These are phyloP conservation scores for Drosophila macrospina DNA, from an alignment of 2,888 invertebrate genomes.

Conservation along the genomic window DNA sequence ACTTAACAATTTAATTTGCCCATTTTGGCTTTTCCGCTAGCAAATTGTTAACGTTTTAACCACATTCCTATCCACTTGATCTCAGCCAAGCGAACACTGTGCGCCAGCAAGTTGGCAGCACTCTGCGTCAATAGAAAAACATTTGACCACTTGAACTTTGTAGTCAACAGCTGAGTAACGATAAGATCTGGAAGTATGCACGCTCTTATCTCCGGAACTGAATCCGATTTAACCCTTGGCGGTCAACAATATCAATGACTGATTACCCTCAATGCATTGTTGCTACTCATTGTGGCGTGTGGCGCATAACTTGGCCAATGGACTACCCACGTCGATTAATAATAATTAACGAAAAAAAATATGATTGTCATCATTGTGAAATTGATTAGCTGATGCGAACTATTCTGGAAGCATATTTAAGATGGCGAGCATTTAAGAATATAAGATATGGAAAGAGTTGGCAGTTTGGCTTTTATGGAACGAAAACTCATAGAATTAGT, in stretches of 20 bases:
- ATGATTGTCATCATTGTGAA: conserved; percentile 35
- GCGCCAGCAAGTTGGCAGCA: conserved; percentile 36
- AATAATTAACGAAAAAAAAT: not conserved
- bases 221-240: conserved; percentile 15
- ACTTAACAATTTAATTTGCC: conserved; percentile 71
- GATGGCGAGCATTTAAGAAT: not conserved
- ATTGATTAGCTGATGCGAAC: conserved; percentile 22
- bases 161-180: conserved; percentile 53
- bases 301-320: conserved; percentile 23
- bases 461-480: not conserved
- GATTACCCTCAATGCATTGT: conserved; percentile 42
- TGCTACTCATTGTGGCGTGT: conserved; percentile 3
- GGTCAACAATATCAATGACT: conserved; percentile 52
- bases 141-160: conserved; percentile 64
- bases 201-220: conserved; percentile 55
- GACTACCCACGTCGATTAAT: conserved; percentile 7
- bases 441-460: not conserved
- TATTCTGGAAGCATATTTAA: not conserved
- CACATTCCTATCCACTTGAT: conserved; percentile 21
- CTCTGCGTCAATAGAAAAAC: conserved; percentile 2
- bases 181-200: conserved; percentile 25
- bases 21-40: conserved; percentile 31
- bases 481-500: no score
- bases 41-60: conserved; percentile 21
- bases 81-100: conserved; percentile 16